Evolutionary conservation across 2,113 vertebrate species (phyloP), one percentile per base, ranked within the genome.

Genomic region (Irena cyanogastra): DNA sequence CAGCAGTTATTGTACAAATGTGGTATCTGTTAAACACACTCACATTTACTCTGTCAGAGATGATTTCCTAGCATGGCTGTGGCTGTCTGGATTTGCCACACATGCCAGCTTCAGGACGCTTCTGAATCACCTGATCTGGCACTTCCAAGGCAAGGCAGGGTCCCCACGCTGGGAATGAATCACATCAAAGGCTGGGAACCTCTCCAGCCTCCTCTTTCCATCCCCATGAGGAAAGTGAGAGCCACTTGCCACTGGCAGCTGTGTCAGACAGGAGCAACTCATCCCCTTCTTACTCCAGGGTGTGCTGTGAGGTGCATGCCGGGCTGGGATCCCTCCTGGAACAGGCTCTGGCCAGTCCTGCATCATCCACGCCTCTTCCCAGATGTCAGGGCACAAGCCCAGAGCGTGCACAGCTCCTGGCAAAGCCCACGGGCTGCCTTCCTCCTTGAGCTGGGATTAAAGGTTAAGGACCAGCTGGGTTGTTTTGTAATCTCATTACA

Each of bases 401-500:
- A 50, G 64, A n/a, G 41, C 19, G 0, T 23, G 69, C 39, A 37
- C 0, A 4, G 63, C 90, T 42, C 49, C 39, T n/a, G 88, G 27
- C 54, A 11, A 6, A 33, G 41, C 23, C 47, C 65, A 11, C 2
- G 3, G 33, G 10, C 64, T 82, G 52, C 22, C 47, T 68, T 71
- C 50, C 45, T 77, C 59, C 68, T 80, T 59, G 85, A 77, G 75
- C 41, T 4, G 2, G 63, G 63, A 27, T 23, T 27, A 83, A 83
- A 88, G 71, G 85, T 70, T 86, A 83, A 83, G 63, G 50, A 61
- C 16, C 94, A 92, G 92, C 70, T 57, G 68, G 83, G 8, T 4
- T 50, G 54, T 94, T 85, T 89, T 80, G 92, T 89, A 96, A 95
- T 86, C 79, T 54, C 35, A 1, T 81, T 92, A 57, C 79, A 54